Percentiles rank a stretch among this genome's conserved stretches.
Conservation (phyloP, 30 jellyfish, hydroid and myxozoan species). For the Cassiopea andromeda region DNA sequence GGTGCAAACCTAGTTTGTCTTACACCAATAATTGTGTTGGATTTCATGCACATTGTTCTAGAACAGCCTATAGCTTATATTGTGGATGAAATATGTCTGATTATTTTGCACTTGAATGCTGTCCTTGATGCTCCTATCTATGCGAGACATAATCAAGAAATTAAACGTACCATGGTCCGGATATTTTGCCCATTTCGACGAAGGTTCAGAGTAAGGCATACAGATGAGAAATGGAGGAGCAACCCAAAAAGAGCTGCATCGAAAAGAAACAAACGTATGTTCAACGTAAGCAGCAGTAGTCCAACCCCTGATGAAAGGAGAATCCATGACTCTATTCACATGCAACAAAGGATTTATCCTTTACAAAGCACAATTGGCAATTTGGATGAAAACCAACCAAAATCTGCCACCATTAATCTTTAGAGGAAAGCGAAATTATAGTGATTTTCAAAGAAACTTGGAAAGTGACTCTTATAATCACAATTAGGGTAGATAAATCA, state of each 20-base stretch:
- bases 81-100: slow-evolving; percentile 10
- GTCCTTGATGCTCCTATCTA: slow-evolving; percentile 48
- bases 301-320: no score
- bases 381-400: no score
- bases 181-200: not conserved
- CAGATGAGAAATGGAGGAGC: not conserved
- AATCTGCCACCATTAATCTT: no score
- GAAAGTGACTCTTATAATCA: no score
- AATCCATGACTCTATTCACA: no score
- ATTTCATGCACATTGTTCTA: slow-evolving; percentile 18
- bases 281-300: no score
- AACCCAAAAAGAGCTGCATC: not conserved
- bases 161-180: slow-evolving; percentile 8
- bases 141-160: slow-evolving; percentile 21
- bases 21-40: slow-evolving; percentile 48
- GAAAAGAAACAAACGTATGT: not conserved
- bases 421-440: no score
- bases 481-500: no score
- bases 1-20: slow-evolving; percentile 40
- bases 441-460: no score
- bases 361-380: no score
- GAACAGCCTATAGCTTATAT: not conserved
- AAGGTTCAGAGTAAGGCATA: not conserved
- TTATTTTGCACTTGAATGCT: slow-evolving; percentile 28
- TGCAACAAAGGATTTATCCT: no score